phyloP scores from a whole-genome alignment of 2,113 vertebrate genomes.

The Polyodon spathula region DNA sequence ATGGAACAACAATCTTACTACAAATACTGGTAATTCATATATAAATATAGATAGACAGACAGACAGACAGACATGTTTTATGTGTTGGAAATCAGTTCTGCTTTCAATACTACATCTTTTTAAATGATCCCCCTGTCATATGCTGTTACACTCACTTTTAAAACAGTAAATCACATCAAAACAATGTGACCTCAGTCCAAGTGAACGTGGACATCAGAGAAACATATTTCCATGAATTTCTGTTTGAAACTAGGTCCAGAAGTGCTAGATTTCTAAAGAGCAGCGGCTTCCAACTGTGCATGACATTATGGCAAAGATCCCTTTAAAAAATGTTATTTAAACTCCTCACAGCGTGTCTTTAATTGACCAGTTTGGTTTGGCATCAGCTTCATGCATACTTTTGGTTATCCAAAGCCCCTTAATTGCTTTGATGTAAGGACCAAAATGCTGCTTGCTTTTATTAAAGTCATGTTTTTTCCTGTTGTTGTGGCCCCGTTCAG shows the following conservation, averaged over 20 bases:
- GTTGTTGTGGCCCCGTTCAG: constrained; percentile 57
- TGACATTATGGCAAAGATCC: constrained; percentile 33
- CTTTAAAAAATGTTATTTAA: constrained; percentile 52
- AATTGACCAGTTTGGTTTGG: constrained; percentile 79
- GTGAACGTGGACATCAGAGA: not conserved
- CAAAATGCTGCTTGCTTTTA: constrained; percentile 64
- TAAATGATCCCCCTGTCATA: not conserved
- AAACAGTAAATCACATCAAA: not conserved
- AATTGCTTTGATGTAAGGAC: constrained; percentile 66
- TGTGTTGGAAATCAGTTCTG: constrained; percentile 24
- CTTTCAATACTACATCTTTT: too few species aligned
- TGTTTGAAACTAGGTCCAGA: constrained; percentile 32
- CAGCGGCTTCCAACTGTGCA: constrained; percentile 2
- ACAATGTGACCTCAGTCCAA: not conserved
- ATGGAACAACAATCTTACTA: too few species aligned
- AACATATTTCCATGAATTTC: not conserved
- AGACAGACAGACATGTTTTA: too few species aligned
- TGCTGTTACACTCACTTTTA: constrained; percentile 27
- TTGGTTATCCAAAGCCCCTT: constrained; percentile 69
- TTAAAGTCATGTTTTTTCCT: constrained; percentile 66
- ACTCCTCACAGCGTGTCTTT: constrained; percentile 57
- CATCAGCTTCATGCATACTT: constrained; percentile 64
- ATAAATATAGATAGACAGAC: too few species aligned
- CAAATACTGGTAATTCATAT: too few species aligned
- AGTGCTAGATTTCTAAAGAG: constrained; percentile 31